Evolutionary conservation across 2,888 invertebrate species (phyloP).

Genomic region (Callyntrura guangdongensis): DNA sequence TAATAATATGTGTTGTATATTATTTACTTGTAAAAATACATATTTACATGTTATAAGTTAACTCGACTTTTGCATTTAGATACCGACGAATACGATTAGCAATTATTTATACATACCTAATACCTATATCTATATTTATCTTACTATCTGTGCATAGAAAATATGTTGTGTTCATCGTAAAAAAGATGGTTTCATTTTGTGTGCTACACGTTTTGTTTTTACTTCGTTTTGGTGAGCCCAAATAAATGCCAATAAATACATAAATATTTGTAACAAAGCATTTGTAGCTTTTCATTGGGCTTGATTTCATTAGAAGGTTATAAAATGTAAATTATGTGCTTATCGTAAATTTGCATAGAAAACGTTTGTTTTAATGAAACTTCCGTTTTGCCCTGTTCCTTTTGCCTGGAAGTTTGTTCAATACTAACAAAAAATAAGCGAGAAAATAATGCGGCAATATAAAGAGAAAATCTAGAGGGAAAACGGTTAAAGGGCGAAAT

Average conservation of each 20-base stretch:
- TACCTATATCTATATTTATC: conserved; percentile 17
- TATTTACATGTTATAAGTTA: conserved; percentile 2
- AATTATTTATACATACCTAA: not conserved
- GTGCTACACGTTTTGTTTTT: conserved; percentile 74
- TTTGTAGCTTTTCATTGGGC: not conserved
- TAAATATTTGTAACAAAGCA: conserved; percentile 71
- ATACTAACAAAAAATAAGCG: not conserved
- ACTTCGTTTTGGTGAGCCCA: conserved; percentile 68
- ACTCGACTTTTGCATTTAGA: conserved; percentile 40
- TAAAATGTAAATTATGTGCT: conserved; percentile 26
- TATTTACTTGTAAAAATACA: conserved; percentile 24
- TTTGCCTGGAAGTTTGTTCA: conserved; percentile 21
- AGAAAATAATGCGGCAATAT: not conserved
- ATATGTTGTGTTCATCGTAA: conserved; percentile 65
- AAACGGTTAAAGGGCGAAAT: conserved; percentile 5
- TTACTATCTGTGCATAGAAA: conserved; percentile 5
- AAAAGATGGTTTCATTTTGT: conserved; percentile 73
- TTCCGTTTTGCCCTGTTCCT: not conserved
- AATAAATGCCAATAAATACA: conserved; percentile 77
- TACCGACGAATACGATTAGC: not conserved
- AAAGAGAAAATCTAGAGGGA: not conserved
- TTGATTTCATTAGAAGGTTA: conserved; percentile 29
- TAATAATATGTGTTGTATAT: not conserved
- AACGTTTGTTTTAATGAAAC: not conserved
- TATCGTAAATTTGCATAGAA: conserved; percentile 13